Evolutionary conservation across 2,888 invertebrate genomes (phyloP).

Genomic region (Andrena bicolor): DNA sequence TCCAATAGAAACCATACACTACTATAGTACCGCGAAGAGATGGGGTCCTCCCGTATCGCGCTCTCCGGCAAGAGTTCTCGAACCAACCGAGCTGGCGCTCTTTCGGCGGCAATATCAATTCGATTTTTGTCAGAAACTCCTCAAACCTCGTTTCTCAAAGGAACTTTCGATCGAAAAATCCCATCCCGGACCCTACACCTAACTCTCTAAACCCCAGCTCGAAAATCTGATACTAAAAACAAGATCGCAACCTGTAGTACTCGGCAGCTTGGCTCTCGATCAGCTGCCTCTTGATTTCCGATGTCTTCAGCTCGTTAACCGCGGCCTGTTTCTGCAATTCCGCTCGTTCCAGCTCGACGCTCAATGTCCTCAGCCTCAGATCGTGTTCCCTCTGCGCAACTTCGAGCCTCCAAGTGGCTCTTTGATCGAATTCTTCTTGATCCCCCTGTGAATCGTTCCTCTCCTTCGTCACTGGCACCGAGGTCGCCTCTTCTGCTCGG

Average conservation of each 20-base stretch:
- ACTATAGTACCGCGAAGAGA: slow-evolving; percentile 15
- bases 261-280: slow-evolving; percentile 72
- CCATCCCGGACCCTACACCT: no score
- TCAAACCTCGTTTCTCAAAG: not conserved
- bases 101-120: slow-evolving; percentile 44
- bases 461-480: not conserved
- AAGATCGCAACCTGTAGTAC: slow-evolving; percentile 69
- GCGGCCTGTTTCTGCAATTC: slow-evolving; percentile 77
- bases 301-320: slow-evolving; percentile 75
- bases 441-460: slow-evolving; percentile 13
- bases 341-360: slow-evolving; percentile 77
- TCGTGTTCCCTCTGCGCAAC: slow-evolving; percentile 75
- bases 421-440: slow-evolving; percentile 50
- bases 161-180: not conserved
- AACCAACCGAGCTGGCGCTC: slow-evolving; percentile 29
- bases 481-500: not conserved
- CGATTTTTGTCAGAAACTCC: not conserved
- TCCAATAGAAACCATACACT: slow-evolving; percentile 42
- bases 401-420: slow-evolving; percentile 67
- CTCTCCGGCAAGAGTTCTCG: slow-evolving; percentile 15
- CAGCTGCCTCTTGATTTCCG: slow-evolving; percentile 75
- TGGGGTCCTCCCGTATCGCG: not conserved
- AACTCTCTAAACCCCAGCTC: no score
- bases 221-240: no score
- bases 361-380: slow-evolving; percentile 75